Base-by-base conservation (phyloP, 1,140 invertebrate species). In the Papilio aristodemus region DNA sequence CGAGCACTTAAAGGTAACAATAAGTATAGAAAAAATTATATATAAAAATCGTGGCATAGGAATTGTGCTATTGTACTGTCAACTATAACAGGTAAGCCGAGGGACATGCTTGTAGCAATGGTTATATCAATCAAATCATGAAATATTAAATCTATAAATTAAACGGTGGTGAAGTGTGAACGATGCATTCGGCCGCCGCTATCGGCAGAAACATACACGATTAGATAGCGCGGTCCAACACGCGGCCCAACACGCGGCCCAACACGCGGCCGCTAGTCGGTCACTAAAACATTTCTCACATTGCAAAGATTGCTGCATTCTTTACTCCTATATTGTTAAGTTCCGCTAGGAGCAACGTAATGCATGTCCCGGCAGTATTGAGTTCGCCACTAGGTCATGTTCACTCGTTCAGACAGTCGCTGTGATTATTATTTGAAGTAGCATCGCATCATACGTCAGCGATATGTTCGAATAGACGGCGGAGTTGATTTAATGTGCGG, bases 391-490 rank as follows among this genome's bases (percentile, higher is more conserved):
- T 4, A 54, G 46, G 46, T 54, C 46, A 54, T 22, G 46, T 54
- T 54, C 46, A 54, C 7, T 22, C 17, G 46, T 22, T 54, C 46
- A 54, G 19, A 11, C 46, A 19, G 46, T 22, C 46, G 46, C 22
- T 54, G 46, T 22, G 19, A 54, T 54, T 54, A 54, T 54, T 54
- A 19, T 54, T 54, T 54, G 46, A 54, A 54, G 46, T 54, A 19
- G 46, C 46, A 54, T 22, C 19, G 46, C 46, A 32, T 32, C 27
- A 19, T 22, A 54, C 46, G 19, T 54, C 19, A 9, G 10, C 19
- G 19, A 54, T 54, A 54, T 19, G 19, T 46, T 25, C 17, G 10
- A 54, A 19, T 54, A 19, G 10, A 11, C 46, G 1, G 14, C 8
- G 7, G n/a, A n/a, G n/a, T n/a, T n/a, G n/a, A n/a, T n/a, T n/a